Evolutionary conservation across 2,113 vertebrate genomes (phyloP).

Genomic region (Tursiops truncatus): DNA sequence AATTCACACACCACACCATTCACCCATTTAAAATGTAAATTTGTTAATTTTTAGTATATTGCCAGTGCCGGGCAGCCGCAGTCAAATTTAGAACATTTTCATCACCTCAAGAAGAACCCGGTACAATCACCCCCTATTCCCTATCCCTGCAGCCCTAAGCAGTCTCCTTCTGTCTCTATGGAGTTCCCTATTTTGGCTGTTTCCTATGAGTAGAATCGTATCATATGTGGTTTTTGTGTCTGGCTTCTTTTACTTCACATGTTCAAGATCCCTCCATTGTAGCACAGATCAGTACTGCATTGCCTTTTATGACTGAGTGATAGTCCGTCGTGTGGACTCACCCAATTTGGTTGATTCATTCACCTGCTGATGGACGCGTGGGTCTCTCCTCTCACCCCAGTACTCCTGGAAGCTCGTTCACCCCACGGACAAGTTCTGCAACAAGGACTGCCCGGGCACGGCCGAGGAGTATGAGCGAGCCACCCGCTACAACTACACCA

Average conservation of each 20-base stretch:
- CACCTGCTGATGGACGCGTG: neutral
- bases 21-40: neutral
- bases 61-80: neutral
- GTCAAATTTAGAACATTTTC: neutral
- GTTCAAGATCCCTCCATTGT: neutral
- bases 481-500: slow-evolving; percentile 99
- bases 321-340: rapidly evolving
- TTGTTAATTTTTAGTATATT: neutral
- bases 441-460: slow-evolving; percentile 98
- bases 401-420: slow-evolving; percentile 99
- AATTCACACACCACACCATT: neutral
- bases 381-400: slow-evolving; percentile 76
- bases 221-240: neutral
- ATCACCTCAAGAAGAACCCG: neutral
- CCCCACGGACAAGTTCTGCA: slow-evolving; percentile 99
- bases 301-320: neutral
- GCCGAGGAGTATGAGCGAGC: slow-evolving; percentile 98
- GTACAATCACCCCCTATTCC: rapidly evolving
- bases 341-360: rapidly evolving
- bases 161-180: neutral
- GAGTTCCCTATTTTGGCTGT: neutral
- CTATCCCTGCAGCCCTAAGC: neutral
- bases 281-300: neutral
- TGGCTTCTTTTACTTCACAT: neutral
- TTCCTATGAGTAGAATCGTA: neutral